Conservation (phyloP, 2,113 vertebrate species). For the Cephalopterus ornatus region DNA sequence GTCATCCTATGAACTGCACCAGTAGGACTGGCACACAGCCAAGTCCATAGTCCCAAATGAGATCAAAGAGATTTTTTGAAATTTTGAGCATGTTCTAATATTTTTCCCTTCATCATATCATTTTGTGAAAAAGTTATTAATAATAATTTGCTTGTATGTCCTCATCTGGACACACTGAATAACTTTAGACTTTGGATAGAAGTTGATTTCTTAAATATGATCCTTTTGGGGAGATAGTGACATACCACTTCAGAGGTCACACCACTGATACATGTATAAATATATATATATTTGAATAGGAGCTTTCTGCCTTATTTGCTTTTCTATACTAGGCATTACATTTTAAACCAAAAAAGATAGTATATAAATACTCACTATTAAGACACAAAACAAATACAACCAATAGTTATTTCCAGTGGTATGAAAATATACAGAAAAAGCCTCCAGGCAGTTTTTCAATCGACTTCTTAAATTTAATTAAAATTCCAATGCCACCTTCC, state of each 20-base stretch:
- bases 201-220: not conserved
- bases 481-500: not conserved
- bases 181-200: not conserved
- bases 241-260: not conserved
- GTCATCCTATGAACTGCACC: not conserved
- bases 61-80: not conserved
- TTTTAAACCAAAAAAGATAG: not conserved
- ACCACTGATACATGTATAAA: not conserved
- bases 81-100: not conserved
- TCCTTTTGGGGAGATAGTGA: not conserved
- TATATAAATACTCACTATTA: not conserved
- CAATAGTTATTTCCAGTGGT: not conserved
- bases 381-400: not conserved
- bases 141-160: not conserved
- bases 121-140: not conserved
- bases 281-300: not conserved
- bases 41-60: not conserved
- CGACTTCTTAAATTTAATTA: not conserved
- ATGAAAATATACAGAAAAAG: not conserved
- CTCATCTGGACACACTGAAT: fast-evolving
- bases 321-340: not conserved
- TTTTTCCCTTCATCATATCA: not conserved
- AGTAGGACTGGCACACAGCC: not conserved
- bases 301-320: not conserved
- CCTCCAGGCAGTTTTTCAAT: not conserved